phyloP scores from a whole-genome alignment of 2,797 vertebrate species.

The Chaetophractus vellerosus region DNA sequence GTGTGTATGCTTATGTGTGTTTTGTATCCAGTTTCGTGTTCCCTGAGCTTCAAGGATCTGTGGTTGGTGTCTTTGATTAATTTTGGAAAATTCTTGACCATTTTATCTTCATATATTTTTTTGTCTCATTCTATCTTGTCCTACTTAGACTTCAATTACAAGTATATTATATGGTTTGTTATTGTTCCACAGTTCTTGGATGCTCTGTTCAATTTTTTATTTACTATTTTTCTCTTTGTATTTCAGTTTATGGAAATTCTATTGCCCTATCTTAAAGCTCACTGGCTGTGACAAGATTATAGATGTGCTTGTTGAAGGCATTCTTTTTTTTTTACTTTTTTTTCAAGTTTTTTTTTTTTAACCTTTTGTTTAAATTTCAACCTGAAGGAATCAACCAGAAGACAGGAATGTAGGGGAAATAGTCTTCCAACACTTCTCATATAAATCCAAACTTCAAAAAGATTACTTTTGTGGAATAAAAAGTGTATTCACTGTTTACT shows the following conservation, averaged over 20 bases:
- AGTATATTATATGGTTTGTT: background rate
- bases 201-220: background rate
- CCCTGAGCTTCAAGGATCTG: background rate
- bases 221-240: background rate
- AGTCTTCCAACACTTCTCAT: no score
- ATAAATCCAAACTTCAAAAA: no score
- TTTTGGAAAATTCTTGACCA: background rate
- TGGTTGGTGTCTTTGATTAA: slow-evolving; percentile 17
- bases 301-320: background rate
- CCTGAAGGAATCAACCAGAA: no score
- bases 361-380: no score
- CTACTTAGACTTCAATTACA: background rate
- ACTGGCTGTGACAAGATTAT: background rate
- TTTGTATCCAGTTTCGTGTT: background rate
- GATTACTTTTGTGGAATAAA: no score
- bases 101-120: background rate
- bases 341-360: no score
- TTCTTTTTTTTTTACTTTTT: background rate
- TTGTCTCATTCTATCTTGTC: background rate
- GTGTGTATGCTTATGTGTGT: background rate
- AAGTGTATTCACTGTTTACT: no score
- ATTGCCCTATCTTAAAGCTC: background rate
- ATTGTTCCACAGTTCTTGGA: background rate
- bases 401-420: no score
- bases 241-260: background rate